Base-by-base conservation (phyloP, 2,888 invertebrate genomes). In the Geotrupes spiniger region DNA sequence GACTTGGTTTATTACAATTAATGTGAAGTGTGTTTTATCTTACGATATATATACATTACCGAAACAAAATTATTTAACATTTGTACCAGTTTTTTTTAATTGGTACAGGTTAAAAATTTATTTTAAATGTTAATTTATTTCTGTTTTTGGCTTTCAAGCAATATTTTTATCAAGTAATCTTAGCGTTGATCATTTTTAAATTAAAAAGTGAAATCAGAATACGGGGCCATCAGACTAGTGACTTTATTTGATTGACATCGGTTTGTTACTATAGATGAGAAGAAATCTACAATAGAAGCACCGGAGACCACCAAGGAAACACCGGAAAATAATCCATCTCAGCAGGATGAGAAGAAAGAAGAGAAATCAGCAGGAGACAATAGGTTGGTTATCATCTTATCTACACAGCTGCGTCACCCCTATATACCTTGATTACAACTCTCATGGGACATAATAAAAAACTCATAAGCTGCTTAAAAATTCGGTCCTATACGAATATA, bases 211-310 rank as follows among this genome's bases (percentile, higher is more conserved):
- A 52, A 42, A 31, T 46, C 39, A 54, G 44, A 52, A 53, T 51
- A 47, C 45, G 45, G 57, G 53, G 54, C 51, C 56, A 49, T 46
- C 57, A 56, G 49, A 46, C 51, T 54, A 53, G 46, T 58, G 54
- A 57, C 44, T 50, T 49, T 53, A 57, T 54, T 57, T 57, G 54
- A 57, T 53, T 56, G 47, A 55, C 58, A 53, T 56, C 54, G 59
- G 57, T 61, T 57, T 61, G 61, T 61, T 61, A 59, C 57, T 59
- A 54, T 62, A 63, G 63, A 63, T 63, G 55, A 52, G 59, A 63
- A 63, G 62, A 61, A 52, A 51, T 46, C 60, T 29, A 36, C 58
- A 50, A 60, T 55, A 52, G 58, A 57, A 53, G 53, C 51, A 28
- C 38, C 49, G 28, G 52, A 49, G 52, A 50, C 41, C 42, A 31